Evolutionary conservation across 2,888 invertebrate genomes (phyloP).

Genomic region (Carterocephalus palaemon): DNA sequence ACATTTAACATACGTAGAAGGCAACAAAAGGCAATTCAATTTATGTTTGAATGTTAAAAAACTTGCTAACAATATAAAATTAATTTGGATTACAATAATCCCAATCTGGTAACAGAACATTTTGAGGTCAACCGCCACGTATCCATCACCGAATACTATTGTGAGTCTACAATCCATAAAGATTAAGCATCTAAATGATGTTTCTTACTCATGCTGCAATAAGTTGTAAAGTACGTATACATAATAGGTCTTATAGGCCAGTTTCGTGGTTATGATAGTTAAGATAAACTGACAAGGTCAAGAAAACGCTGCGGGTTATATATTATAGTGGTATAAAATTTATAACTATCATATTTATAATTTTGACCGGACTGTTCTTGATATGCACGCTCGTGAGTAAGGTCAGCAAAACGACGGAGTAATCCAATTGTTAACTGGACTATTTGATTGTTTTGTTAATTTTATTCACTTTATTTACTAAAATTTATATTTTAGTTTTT

Average conservation of each 20-base stretch:
- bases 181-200: neutral
- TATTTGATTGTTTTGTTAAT: slow-evolving; percentile 9
- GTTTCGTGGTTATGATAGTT: slow-evolving; percentile 41
- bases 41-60: too few relatives aligned
- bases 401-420: slow-evolving; percentile 20
- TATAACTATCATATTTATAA: slow-evolving; percentile 56
- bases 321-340: slow-evolving; percentile 52
- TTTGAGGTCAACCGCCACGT: too few relatives aligned
- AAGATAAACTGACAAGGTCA: slow-evolving; percentile 47
- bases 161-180: too few relatives aligned
- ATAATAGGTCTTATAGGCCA: slow-evolving; percentile 39
- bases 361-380: slow-evolving; percentile 43
- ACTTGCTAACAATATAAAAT: too few relatives aligned
- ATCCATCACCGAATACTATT: too few relatives aligned
- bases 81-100: too few relatives aligned
- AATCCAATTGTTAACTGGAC: slow-evolving; percentile 1
- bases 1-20: too few relatives aligned
- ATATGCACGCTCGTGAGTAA: slow-evolving; percentile 29
- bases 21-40: too few relatives aligned
- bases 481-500: too few relatives aligned
- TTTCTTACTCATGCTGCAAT: neutral
- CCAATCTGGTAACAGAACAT: too few relatives aligned
- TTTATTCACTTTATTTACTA: too few relatives aligned
- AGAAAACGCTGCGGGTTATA: slow-evolving; percentile 37
- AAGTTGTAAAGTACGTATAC: neutral